Conservation (phyloP, 2,113 vertebrate genomes). For the Phoxinus phoxinus region DNA sequence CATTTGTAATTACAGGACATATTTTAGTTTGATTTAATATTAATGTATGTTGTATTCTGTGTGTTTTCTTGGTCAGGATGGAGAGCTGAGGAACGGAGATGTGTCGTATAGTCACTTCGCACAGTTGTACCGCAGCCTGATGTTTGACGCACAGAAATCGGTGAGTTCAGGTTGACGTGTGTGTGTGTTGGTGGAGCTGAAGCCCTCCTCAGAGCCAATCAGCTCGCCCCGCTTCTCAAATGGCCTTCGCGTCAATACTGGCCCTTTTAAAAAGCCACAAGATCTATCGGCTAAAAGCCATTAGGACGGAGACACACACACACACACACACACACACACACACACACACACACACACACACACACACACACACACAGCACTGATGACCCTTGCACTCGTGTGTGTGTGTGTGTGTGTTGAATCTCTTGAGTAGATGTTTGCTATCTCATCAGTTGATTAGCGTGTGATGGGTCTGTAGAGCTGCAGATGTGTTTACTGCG, state of each 20-base stretch:
- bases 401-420: slow-evolving; percentile 22
- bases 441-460: background rate
- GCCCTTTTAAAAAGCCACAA: slow-evolving; percentile 68
- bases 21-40: background rate
- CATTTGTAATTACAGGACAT: background rate
- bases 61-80: slow-evolving; percentile 76
- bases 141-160: slow-evolving; percentile 94
- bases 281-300: slow-evolving; percentile 70
- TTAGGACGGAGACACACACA: slow-evolving; percentile 61
- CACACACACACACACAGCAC: background rate
- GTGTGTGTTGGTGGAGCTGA: slow-evolving; percentile 17
- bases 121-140: slow-evolving; percentile 93
- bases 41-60: background rate
- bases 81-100: slow-evolving; percentile 92
- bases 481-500: no score
- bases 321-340: background rate
- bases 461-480: background rate
- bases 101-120: slow-evolving; percentile 94
- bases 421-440: background rate
- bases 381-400: slow-evolving; percentile 63
- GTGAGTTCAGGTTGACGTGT: slow-evolving; percentile 74
- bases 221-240: slow-evolving; percentile 69
- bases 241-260: slow-evolving; percentile 76
- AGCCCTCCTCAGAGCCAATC: background rate
- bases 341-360: no score